These are phyloP conservation scores for Panurus biarmicus DNA, from an alignment of 2,113 vertebrate genomes.

Conservation along the genomic window DNA sequence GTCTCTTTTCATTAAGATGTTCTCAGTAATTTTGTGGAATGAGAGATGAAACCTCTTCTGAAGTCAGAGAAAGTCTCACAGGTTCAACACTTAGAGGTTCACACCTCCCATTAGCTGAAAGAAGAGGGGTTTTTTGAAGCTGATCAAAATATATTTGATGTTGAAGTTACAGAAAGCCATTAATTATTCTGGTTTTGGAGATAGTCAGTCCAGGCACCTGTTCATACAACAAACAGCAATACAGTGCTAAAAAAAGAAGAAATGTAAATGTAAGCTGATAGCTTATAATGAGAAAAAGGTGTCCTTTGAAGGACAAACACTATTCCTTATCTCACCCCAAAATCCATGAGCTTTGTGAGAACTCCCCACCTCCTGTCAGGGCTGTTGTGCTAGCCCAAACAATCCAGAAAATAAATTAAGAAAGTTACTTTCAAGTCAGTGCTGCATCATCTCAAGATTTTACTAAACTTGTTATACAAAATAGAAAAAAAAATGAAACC, in stretches of 20 bases:
- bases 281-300: neutral
- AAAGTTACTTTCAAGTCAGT: neutral
- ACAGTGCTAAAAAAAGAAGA: too few relatives aligned
- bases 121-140: neutral
- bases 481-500: neutral
- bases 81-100: neutral
- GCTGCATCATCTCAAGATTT: neutral
- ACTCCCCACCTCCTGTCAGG: neutral
- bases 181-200: constrained; percentile 1
- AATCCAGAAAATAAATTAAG: neutral
- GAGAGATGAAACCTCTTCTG: neutral
- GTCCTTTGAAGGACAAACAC: neutral
- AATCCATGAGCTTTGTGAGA: neutral
- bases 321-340: neutral
- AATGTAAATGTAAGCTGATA: neutral
- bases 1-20: neutral
- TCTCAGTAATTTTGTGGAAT: neutral
- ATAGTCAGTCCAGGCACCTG: neutral
- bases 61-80: neutral
- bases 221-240: neutral
- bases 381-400: neutral
- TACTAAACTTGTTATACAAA: neutral
- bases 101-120: neutral
- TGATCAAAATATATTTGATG: constrained; percentile 3
- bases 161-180: neutral